Conservation (phyloP, 2,797 vertebrate species). For the Distichodus sexfasciatus region DNA sequence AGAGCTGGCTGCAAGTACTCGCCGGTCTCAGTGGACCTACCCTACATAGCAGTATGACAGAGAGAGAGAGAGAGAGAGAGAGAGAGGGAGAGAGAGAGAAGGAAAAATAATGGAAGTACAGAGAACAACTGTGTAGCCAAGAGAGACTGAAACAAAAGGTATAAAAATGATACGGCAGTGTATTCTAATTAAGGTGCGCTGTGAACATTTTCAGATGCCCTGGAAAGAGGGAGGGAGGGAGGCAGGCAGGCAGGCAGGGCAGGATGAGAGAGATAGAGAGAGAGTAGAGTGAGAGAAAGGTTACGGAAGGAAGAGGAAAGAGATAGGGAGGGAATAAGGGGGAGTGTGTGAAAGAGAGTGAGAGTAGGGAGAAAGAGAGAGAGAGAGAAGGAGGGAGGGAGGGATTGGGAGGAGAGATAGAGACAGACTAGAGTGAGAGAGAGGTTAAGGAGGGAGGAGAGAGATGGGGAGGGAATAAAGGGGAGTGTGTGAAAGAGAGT, state of each 20-base stretch:
- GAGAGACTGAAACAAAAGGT: neutral
- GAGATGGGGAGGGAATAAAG: too few species aligned
- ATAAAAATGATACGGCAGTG: neutral
- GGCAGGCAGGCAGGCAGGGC: neutral
- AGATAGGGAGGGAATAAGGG: too few species aligned
- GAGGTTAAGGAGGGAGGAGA: too few species aligned
- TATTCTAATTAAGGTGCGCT: neutral
- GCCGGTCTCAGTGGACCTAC: constrained; percentile 23
- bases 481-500: too few species aligned
- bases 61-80: neutral
- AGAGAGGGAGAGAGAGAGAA: neutral
- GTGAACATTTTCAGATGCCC: neutral
- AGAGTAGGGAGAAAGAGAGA: too few species aligned
- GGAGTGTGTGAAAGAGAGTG: too few species aligned
- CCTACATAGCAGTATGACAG: constrained; percentile 25
- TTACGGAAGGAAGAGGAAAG: too few species aligned
- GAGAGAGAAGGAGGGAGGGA: too few species aligned
- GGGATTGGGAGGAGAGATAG: too few species aligned
- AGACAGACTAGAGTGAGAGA: too few species aligned
- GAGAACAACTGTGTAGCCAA: neutral
- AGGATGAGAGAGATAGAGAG: neutral
- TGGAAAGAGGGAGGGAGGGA: neutral
- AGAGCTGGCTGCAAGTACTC: constrained; percentile 15
- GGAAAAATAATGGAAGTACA: neutral
- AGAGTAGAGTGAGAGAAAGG: too few species aligned